Evolutionary conservation across 92 coral and sea anemone genomes (phyloP).

Genomic region (Pocillopora grandis): DNA sequence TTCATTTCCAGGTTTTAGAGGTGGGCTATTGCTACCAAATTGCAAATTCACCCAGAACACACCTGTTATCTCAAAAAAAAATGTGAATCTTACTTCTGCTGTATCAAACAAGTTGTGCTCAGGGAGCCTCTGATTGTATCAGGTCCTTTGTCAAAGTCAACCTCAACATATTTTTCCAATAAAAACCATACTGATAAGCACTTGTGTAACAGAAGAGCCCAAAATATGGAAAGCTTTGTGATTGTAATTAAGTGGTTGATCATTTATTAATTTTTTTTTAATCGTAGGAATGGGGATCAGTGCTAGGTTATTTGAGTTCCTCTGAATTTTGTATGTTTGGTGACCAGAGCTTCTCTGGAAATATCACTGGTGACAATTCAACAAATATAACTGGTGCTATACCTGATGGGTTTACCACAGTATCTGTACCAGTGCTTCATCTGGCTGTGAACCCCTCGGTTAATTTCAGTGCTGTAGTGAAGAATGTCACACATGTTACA

Average conservation of each 20-base stretch:
- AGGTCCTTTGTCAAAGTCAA: too few species aligned
- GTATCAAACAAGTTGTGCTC: too few species aligned
- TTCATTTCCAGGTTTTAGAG: too few species aligned
- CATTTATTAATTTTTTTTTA: neutral
- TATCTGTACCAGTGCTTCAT: conserved; percentile 24
- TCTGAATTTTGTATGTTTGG: conserved; percentile 64
- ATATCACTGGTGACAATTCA: conserved; percentile 25
- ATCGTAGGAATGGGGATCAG: conserved; percentile 49
- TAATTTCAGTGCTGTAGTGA: conserved; percentile 32
- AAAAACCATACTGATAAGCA: too few species aligned
- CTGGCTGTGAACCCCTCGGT: conserved; percentile 35
- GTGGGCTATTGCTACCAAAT: too few species aligned
- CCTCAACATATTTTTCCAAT: too few species aligned
- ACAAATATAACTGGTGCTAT: conserved; percentile 22
- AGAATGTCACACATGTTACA: conserved; percentile 72
- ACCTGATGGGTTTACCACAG: conserved; percentile 31
- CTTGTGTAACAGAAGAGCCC: too few species aligned
- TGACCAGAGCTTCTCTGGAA: conserved; percentile 33
- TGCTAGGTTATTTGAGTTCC: conserved; percentile 37
- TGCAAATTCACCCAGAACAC: too few species aligned
- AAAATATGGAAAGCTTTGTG: too few species aligned
- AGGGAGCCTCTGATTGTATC: too few species aligned
- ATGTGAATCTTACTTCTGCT: too few species aligned
- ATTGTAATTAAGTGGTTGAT: neutral
- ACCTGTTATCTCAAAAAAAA: too few species aligned